phyloP scores from a whole-genome alignment of 1,140 invertebrate genomes.

The Dysdera silvatica region DNA sequence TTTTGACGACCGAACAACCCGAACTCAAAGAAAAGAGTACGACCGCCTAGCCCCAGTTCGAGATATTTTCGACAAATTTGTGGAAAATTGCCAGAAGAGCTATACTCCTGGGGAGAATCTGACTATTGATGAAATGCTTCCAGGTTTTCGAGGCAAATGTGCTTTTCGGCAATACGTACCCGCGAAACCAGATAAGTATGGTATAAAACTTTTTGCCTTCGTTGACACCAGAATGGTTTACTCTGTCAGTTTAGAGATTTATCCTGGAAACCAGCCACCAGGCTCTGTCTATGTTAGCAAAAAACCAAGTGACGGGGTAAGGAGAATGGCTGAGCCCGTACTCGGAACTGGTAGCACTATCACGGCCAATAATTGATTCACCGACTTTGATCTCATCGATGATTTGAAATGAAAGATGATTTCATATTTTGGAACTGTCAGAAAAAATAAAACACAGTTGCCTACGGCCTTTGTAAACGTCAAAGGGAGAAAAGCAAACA shows the following conservation, averaged over 20 bases:
- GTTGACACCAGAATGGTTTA: conserved; percentile 27
- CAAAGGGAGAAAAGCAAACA: not conserved
- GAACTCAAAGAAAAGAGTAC: not conserved
- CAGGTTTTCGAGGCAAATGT: conserved; percentile 46
- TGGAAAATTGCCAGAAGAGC: conserved; percentile 21
- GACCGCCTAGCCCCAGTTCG: conserved; percentile 24
- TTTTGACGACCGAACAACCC: not conserved
- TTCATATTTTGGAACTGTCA: conserved; percentile 31
- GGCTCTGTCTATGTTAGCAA: conserved; percentile 10
- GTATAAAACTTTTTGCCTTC: conserved; percentile 40
- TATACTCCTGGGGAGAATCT: conserved; percentile 2
- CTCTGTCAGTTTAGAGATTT: conserved; percentile 26
- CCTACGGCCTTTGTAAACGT: conserved; percentile 8
- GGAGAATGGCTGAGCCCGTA: conserved; percentile 4
- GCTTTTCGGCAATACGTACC: conserved; percentile 48
- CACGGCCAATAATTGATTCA: conserved; percentile 31
- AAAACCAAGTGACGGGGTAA: conserved; percentile 3
- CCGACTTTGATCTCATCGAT: conserved; percentile 9
- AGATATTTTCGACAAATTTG: conserved; percentile 28
- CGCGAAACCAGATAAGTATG: conserved; percentile 47
- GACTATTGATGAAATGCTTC: conserved; percentile 46
- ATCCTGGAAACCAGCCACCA: conserved; percentile 24
- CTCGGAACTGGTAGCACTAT: conserved; percentile 19
- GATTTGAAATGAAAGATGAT: conserved; percentile 21
- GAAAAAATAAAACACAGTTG: conserved; percentile 30